phyloP scores from a whole-genome alignment of 2,113 vertebrate species.

The Ranitomeya imitator region DNA sequence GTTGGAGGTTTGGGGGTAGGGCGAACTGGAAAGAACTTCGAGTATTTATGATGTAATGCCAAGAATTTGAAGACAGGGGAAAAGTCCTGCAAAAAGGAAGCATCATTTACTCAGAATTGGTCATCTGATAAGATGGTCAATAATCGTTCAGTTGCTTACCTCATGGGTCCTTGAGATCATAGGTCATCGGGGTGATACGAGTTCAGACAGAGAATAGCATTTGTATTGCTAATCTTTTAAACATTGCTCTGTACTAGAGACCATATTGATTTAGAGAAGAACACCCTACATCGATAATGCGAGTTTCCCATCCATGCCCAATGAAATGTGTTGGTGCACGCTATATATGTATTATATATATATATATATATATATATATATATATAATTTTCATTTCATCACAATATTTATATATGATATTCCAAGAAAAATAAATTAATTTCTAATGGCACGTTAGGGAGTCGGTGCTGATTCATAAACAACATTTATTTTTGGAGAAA shows the following conservation, averaged over 20 bases:
- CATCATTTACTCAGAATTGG: neutral
- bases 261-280: conserved; percentile 2
- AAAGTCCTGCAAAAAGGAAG: conserved; percentile 37
- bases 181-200: conserved; percentile 18
- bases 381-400: neutral
- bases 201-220: neutral
- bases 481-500: too few relatives aligned
- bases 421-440: too few relatives aligned
- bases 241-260: conserved; percentile 6
- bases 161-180: conserved; percentile 13
- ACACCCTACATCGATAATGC: neutral
- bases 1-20: conserved; percentile 37
- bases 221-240: conserved; percentile 37
- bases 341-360: neutral
- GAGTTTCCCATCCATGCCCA: too few relatives aligned
- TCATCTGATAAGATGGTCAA: conserved; percentile 19
- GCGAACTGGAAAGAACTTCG: conserved; percentile 6
- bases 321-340: neutral
- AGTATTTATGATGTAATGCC: conserved; percentile 39
- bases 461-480: too few relatives aligned
- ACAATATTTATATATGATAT: neutral
- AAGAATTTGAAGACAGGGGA: conserved; percentile 39
- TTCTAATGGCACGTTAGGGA: too few relatives aligned
- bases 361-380: too few relatives aligned
- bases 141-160: conserved; percentile 21